A percentile compares a stretch with the other conserved stretches of the same genome.
Evolutionary conservation across 2,888 invertebrate genomes (phyloP).

Genomic region (Megalurothrips usitatus): DNA sequence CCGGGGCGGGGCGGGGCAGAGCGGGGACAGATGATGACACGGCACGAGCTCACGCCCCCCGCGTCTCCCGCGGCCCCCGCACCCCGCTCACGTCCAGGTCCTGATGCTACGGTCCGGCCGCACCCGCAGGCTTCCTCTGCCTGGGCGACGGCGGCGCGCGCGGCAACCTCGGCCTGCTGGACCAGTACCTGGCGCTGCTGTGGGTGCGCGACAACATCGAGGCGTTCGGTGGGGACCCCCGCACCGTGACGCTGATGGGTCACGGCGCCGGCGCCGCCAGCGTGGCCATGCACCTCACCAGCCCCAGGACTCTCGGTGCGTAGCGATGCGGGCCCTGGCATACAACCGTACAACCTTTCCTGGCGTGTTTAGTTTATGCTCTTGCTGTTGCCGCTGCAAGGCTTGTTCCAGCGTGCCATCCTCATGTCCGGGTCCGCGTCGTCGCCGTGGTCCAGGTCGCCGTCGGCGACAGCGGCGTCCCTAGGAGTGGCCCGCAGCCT

Average conservation of each 20-base stretch:
- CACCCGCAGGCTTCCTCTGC: conserved; percentile 40
- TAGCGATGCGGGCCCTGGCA: background rate
- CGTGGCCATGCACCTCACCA: conserved; percentile 61
- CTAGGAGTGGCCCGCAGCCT: conserved; percentile 54
- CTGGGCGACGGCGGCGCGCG: conserved; percentile 52
- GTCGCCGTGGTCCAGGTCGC: conserved; percentile 51
- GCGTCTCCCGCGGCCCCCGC: background rate
- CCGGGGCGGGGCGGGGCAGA: background rate
- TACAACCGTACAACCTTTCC: too few relatives aligned
- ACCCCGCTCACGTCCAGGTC: background rate
- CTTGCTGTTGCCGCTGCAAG: conserved; percentile 40
- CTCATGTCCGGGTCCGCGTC: conserved; percentile 60
- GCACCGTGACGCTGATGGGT: conserved; percentile 73
- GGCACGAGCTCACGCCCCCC: background rate
- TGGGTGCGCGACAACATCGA: conserved; percentile 74
- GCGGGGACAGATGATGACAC: background rate
- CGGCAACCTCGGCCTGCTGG: conserved; percentile 81
- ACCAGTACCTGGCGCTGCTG: conserved; percentile 73
- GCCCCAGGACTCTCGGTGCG: conserved; percentile 60
- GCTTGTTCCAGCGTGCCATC: conserved; percentile 62
- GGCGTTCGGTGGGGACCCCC: conserved; percentile 75
- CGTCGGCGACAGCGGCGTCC: conserved; percentile 50
- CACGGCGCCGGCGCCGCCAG: conserved; percentile 74
- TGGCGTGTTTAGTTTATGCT: too few relatives aligned
- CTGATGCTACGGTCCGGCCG: background rate